Evolutionary conservation across 1,140 invertebrate genomes (phyloP), one percentile per base, ranked within the genome.

Genomic region (Drosophila saltans): DNA sequence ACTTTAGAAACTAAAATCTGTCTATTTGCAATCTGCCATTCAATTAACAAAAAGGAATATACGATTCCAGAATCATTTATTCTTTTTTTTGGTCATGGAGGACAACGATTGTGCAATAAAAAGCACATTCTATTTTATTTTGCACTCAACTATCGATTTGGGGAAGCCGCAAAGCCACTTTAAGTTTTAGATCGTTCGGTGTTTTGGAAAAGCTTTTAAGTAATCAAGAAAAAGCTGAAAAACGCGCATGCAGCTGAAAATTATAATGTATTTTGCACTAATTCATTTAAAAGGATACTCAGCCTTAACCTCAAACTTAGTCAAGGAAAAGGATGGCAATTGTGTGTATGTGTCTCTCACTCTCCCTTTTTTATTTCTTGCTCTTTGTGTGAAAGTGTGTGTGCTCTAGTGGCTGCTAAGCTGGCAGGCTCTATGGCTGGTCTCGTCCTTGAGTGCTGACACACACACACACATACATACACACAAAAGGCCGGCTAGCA

Each of bases 211-310:
- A 72, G 75, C 80, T 82, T 69, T 82, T 77, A 81, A 75, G 80
- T 66, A 78, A 75, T 81, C 71, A 82, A 72, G 43, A 45, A 72
- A 36, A 36, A 81, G 16, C 45, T 77, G 69, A 61, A 76, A 78
- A 74, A 36, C 79, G 66, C 70, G 30, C 61, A 43, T 43, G 72
- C 75, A 80, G 67, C 67, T 74, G 40, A 75, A 78, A 69, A 78
- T 78, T 78, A 75, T 82, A 82, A 78, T 80, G 75, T 65, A 78
- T 74, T 78, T 78, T 74, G 33, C 71, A 66, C 78, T 74, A 80
- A 82, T 82, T 82, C 80, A 82, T 75, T 82, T 82, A 78, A 82
- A 81, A 79, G 75, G 75, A 75, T 75, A 65, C 75, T 71, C 65
- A 77, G 75, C 70, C 75, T 65, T 73, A 78, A 75, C 70, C 75